These are phyloP conservation scores for Micromys minutus DNA, from an alignment of 2,113 vertebrate species.

Conservation along the genomic window DNA sequence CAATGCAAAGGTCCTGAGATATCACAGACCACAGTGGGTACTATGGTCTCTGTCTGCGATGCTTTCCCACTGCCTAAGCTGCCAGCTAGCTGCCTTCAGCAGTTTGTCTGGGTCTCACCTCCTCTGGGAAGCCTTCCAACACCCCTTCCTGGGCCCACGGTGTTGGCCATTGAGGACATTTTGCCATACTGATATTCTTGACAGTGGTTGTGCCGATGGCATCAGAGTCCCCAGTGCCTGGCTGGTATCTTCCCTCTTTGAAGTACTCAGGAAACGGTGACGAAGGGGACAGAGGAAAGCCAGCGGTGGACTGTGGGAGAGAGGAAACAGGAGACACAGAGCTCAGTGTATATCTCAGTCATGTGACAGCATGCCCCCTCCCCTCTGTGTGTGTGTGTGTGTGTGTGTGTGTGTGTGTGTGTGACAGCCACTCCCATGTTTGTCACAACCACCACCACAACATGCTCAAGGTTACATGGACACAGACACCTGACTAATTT, in stretches of 20 bases:
- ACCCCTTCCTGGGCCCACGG: not conserved
- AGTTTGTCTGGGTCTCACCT: not conserved
- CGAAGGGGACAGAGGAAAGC: not conserved
- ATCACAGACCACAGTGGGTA: not conserved
- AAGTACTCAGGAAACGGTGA: not conserved
- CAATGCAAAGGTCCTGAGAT: not conserved
- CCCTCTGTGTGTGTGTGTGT: no score
- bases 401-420: not conserved
- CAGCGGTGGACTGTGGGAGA: accelerated
- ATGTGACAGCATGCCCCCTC: not conserved
- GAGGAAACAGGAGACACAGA: not conserved
- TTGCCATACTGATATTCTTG: not conserved
- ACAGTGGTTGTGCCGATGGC: not conserved
- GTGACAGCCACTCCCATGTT: not conserved
- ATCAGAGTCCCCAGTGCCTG: not conserved
- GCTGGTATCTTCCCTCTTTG: not conserved
- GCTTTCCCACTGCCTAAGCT: not conserved
- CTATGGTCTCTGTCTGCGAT: not conserved
- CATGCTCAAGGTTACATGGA: accelerated
- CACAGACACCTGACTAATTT: no score
- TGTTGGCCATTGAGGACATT: not conserved
- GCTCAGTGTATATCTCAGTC: not conserved
- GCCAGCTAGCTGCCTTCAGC: not conserved
- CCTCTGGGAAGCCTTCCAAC: not conserved
- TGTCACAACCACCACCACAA: no score